These are phyloP conservation scores for Junonia oenone DNA, from an alignment of 2,888 invertebrate genomes.

Conservation along the genomic window DNA sequence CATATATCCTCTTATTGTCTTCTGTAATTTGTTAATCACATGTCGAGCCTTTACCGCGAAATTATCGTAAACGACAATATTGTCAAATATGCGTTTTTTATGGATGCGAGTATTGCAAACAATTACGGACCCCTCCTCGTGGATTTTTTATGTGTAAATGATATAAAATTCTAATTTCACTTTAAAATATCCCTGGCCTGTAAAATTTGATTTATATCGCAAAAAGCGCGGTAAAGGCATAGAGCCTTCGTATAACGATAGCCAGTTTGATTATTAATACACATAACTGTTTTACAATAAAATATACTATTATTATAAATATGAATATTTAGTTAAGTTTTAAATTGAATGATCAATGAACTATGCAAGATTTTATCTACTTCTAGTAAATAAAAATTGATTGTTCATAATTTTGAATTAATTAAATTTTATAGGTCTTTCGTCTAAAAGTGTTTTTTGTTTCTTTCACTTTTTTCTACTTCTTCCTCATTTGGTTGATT, in stretches of 20 bases:
- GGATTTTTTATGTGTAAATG: too few species aligned
- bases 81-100: too few species aligned
- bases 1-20: conserved; percentile 8
- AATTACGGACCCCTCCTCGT: too few species aligned
- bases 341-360: neutral
- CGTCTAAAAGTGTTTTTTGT: neutral
- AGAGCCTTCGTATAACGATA: neutral
- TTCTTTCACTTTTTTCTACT: neutral
- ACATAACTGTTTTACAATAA: neutral
- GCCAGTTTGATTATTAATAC: neutral
- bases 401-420: neutral
- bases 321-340: neutral
- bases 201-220: too few species aligned
- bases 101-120: too few species aligned
- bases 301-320: neutral
- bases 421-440: neutral
- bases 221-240: too few species aligned
- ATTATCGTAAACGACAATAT: too few species aligned
- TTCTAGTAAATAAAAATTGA: neutral
- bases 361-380: neutral
- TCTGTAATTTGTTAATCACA: neutral
- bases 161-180: too few species aligned
- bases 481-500: neutral
- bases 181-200: too few species aligned
- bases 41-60: too few species aligned